phyloP scores from a whole-genome alignment of 2,113 vertebrate species.

The Pantherophis guttatus region DNA sequence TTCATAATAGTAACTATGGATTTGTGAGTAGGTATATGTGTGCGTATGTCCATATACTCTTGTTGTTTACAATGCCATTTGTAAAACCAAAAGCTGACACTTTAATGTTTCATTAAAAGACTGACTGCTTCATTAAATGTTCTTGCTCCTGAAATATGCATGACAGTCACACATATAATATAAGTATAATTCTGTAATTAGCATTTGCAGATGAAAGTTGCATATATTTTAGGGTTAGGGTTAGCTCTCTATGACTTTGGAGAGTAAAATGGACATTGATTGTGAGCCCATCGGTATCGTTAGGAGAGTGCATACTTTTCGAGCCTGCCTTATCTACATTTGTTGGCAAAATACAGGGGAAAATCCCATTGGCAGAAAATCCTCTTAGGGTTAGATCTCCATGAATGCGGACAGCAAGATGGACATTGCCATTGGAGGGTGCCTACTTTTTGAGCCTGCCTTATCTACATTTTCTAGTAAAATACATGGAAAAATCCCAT shows the following conservation, averaged over 20 bases:
- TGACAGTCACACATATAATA: background rate
- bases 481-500: no score
- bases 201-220: background rate
- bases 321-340: no score
- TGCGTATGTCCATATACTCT: background rate
- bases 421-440: no score
- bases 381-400: no score
- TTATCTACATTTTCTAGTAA: no score
- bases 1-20: background rate
- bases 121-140: background rate
- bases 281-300: no score
- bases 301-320: no score
- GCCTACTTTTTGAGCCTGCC: no score
- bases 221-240: background rate
- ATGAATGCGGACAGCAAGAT: no score
- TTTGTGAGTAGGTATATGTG: background rate
- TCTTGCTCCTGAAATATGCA: background rate
- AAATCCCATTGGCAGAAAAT: no score
- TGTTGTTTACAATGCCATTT: accelerated
- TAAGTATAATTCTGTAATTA: background rate
- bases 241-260: background rate
- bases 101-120: background rate
- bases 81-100: conserved; percentile 5
- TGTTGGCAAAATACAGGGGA: no score
- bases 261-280: no score